These are phyloP conservation scores for Candidula unifasciata DNA, from an alignment of 2,888 invertebrate species.

Conservation along the genomic window DNA sequence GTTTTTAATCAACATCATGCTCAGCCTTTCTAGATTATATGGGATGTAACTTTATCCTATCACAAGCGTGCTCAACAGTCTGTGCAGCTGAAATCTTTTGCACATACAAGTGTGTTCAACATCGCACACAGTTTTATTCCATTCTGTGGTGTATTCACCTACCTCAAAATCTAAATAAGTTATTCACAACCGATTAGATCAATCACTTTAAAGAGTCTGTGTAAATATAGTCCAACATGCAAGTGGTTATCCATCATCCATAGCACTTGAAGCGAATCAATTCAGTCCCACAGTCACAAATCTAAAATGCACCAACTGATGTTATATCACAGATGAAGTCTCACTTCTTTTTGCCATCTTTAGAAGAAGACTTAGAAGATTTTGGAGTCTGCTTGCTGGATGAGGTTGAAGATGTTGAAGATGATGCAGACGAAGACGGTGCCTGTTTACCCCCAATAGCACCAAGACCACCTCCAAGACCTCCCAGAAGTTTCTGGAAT, in stretches of 20 bases:
- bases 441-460: conserved; percentile 1
- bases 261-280: background rate
- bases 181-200: too few relatives aligned
- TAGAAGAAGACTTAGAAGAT: conserved; percentile 50
- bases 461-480: conserved; percentile 45
- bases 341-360: conserved; percentile 54
- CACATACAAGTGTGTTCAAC: too few relatives aligned
- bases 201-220: too few relatives aligned
- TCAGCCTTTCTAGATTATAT: too few relatives aligned
- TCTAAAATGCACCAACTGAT: background rate
- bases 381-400: conserved; percentile 48
- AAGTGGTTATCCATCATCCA: too few relatives aligned
- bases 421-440: conserved; percentile 38
- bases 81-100: too few relatives aligned
- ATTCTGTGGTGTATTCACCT: background rate
- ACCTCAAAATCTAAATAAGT: background rate
- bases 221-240: too few relatives aligned
- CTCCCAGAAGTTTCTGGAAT: conserved; percentile 63
- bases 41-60: too few relatives aligned
- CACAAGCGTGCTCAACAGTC: too few relatives aligned
- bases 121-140: too few relatives aligned
- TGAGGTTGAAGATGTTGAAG: conserved; percentile 39
- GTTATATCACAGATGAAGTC: conserved; percentile 35
- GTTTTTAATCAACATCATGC: too few relatives aligned
- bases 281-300: background rate